Evolutionary conservation across 1,140 invertebrate species (phyloP).

Genomic region (Euwallacea fornicatus): DNA sequence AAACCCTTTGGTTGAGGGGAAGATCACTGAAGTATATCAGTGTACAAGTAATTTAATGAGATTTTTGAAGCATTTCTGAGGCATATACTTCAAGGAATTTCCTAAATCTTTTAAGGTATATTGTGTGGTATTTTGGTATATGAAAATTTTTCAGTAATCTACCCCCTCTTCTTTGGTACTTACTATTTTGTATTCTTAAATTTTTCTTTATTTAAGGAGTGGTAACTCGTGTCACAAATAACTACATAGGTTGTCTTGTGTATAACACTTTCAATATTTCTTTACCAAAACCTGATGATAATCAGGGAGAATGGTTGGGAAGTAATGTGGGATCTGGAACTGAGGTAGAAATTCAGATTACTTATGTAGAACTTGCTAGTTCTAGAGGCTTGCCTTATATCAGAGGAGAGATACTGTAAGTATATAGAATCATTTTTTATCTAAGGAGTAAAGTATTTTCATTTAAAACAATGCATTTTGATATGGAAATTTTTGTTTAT

Average conservation of each 20-base stretch:
- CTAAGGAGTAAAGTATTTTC: too few species aligned
- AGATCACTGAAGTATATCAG: neutral
- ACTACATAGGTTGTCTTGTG: slow-evolving; percentile 65
- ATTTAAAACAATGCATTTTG: too few species aligned
- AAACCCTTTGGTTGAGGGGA: too few species aligned
- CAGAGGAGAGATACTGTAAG: slow-evolving; percentile 40
- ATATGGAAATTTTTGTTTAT: too few species aligned
- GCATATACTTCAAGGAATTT: too few species aligned
- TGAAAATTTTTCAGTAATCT: neutral
- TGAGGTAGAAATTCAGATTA: slow-evolving; percentile 61
- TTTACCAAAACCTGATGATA: slow-evolving; percentile 58
- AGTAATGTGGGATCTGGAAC: slow-evolving; percentile 58
- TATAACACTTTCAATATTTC: slow-evolving; percentile 69
- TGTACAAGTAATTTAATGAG: neutral
- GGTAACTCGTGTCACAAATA: slow-evolving; percentile 63
- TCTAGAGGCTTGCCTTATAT: slow-evolving; percentile 39
- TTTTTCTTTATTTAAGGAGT: slow-evolving; percentile 55
- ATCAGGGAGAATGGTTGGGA: slow-evolving; percentile 60
- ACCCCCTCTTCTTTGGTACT: neutral
- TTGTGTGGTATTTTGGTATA: too few species aligned
- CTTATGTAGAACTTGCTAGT: slow-evolving; percentile 45
- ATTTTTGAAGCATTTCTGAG: too few species aligned
- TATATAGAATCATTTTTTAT: neutral
- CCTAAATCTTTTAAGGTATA: neutral
- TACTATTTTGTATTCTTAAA: too few species aligned